Evolutionary conservation across 2,113 vertebrate genomes (phyloP), one percentile per base, ranked within the genome.

Genomic region (Ifrita kowaldi): DNA sequence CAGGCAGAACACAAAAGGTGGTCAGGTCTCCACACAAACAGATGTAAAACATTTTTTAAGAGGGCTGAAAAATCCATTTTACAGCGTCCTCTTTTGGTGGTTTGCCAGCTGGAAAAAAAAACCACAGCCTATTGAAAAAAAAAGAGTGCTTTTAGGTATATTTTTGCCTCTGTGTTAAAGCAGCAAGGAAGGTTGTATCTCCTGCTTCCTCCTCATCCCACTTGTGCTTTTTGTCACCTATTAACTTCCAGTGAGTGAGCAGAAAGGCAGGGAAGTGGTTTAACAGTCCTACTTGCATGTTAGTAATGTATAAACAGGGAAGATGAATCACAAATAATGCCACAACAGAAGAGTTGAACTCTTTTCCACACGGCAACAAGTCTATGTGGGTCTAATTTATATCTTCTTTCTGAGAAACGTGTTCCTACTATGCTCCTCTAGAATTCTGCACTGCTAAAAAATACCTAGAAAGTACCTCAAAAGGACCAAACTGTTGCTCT

Each of bases 11-110:
- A 92, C 76, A 94, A 94, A 95, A 90, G 90, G 69, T 90, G 86
- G 93, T 47, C 93, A 87, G 63, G 74, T 68, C 88, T 94, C 93
- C 91, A 90, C 16, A 92, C 32, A 95, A 71, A 92, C 23, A 94
- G 85, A 77, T 81, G 76, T 7, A 62, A 93, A 95, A 87, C 13
- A 37, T 67, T 94, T 90, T 77, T 84, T 47, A 13, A 84, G 75
- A 90, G 84, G 93, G 86, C 57, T 97, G 91, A 94, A 96, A 94
- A 87, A 93, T 92, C 88, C 90, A 71, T 90, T 96, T 95, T 90
- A 93, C 85, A 39, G 82, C 3, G 19, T 92, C 73, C 88, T 95
- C 96, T 93, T 75, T 93, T 90, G 86, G 93, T 92, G 93, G 89
- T 63, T 56, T 89, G 94, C 69, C 93, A 95, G 91, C 95, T 95